Evolutionary conservation across 2,888 invertebrate species (phyloP).

Genomic region (Tenthredo mesomela): DNA sequence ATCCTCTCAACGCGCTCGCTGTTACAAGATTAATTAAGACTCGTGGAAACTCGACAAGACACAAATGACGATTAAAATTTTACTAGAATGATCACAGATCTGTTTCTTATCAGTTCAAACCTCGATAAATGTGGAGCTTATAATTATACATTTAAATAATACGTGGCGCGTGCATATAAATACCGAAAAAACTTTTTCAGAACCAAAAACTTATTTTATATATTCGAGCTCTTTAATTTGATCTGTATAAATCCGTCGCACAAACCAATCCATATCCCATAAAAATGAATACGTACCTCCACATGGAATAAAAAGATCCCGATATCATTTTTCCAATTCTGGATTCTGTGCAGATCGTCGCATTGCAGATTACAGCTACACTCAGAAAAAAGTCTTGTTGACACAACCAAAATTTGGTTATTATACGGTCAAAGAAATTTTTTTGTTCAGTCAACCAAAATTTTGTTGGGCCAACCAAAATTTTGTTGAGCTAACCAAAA

Average conservation of each 20-base stretch:
- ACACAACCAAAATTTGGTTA: too few species aligned
- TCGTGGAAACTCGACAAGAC: slow-evolving; percentile 29
- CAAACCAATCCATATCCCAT: background rate
- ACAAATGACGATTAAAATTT: slow-evolving; percentile 8
- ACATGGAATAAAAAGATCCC: background rate
- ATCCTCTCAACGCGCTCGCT: slow-evolving; percentile 23
- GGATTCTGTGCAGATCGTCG: background rate
- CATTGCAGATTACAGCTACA: too few species aligned
- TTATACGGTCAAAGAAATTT: too few species aligned
- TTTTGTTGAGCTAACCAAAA: too few species aligned
- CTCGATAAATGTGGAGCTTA: background rate
- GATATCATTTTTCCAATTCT: background rate
- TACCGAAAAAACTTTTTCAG: background rate
- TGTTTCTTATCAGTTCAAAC: background rate
- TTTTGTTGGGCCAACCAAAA: too few species aligned
- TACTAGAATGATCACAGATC: background rate
- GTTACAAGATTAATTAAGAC: slow-evolving; percentile 43
- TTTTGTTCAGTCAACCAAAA: too few species aligned
- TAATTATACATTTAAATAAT: background rate
- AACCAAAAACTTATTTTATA: background rate
- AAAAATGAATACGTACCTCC: background rate
- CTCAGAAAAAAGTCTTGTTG: too few species aligned
- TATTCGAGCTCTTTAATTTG: background rate
- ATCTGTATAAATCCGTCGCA: background rate
- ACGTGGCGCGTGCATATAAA: background rate